Base-by-base conservation (phyloP, 2,888 invertebrate species). In the Volucella bombylans region DNA sequence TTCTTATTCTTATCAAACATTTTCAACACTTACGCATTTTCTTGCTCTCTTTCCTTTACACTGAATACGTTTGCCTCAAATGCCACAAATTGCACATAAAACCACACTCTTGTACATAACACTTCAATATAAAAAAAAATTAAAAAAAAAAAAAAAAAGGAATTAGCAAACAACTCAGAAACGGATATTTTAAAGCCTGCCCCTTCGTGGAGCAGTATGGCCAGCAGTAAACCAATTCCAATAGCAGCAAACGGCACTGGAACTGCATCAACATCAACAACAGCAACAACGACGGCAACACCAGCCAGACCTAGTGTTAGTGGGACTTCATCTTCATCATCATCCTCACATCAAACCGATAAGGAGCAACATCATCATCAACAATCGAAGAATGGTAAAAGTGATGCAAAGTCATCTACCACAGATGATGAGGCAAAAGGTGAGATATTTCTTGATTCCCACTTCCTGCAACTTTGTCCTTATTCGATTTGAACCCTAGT, bases 381-480 rank as follows among this genome's bases (percentile, higher is more conserved):
- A 15, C 59, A 52, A 54, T 12, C 41, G 31, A 80, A 78, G 41
- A 14, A 79, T 52, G 69, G 69, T 8, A 79, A 77, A 23, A 31
- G 8, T 31, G 77, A 77, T 11, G 73, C 49, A 38, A 59, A 47
- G 64, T 18, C 74, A 55, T 67, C 74, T 11, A 67, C 52, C 45
- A 88, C 93, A 67, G 94, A 94, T 68, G 94, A 94, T 57, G 94
- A 94, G 85, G 93, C 93, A 82, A 94, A 93, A 89, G 94, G 94
- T 87, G 93, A 93, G 49, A 31, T 15, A 11, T 55, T 8, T 1
- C 11, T 18, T 41, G 18, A 15, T n/a, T 62, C 4, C 45, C 0
- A 41, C 1, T 14, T 14, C 38, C 11, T 31, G 6, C 1, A 31
- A 31, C 6, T 31, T 31, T 31, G n/a, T 43, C 10, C n/a, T 10